Evolutionary conservation across 1,140 invertebrate genomes (phyloP), one percentile per base, ranked within the genome.

Genomic region (Heliconius nattereri): DNA sequence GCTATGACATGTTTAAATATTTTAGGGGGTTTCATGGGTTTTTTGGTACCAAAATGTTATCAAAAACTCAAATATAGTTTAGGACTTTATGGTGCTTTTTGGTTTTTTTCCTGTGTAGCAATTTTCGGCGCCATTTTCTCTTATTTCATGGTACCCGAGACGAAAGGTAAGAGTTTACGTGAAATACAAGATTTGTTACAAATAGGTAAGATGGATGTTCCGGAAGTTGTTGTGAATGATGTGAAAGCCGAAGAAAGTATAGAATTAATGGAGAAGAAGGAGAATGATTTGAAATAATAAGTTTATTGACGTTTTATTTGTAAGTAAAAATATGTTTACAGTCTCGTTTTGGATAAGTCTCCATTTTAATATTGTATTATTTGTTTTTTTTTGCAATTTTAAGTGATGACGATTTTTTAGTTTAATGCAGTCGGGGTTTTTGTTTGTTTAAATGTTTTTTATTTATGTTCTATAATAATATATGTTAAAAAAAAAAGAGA

Each of bases 121-220:
- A 86, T 95, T 6, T 7, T 90, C 1, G 96, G 96, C 0, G 90
- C 94, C 16, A 52, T 93, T 2, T 96, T 97, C 80, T 94, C 95
- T 3, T 82, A 84, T 52, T 94, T 96, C 20, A 86, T 95, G 73
- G 95, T 97, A 0, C 97, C 97, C 1, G 97, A 97, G 88, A 97
- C 97, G 0, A 97, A 96, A 85, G 96, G 96, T 0, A 96, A 96
- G 85, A 96, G 94, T 32, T 89, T 97, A 60, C 92, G 96, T 60
- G 96, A 97, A 81, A 96, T 97, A 80, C 96, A 96, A 78, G 86
- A 95, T 9, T 80, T 90, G 19, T 81, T 94, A 19, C 89, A 90
- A 76, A 90, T 90, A 32, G 75, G 71, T 23, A 45, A 29, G 1
- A 29, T 3, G 37, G 20, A 40, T 73, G 52, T 76, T 16, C 49